Evolutionary conservation across 2,888 invertebrate species (phyloP).

Genomic region (Biston stratarius): DNA sequence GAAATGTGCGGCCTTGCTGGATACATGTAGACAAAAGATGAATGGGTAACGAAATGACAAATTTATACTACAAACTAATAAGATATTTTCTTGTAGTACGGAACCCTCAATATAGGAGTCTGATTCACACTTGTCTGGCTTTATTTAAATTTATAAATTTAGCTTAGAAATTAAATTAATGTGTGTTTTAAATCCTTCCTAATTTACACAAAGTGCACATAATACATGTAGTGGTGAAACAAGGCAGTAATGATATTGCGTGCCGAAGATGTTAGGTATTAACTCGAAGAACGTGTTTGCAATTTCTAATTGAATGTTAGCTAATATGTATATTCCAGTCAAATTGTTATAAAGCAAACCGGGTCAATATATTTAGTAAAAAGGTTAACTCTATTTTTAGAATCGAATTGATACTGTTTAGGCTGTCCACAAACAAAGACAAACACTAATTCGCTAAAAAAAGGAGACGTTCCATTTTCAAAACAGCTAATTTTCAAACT

Average conservation of each 20-base stretch:
- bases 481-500: constrained; percentile 63
- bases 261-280: constrained; percentile 29
- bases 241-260: constrained; percentile 24
- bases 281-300: constrained; percentile 24
- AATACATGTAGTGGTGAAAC: constrained; percentile 5
- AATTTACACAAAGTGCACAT: constrained; percentile 9
- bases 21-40: too few species aligned
- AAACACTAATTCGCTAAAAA: constrained; percentile 9
- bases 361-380: neutral
- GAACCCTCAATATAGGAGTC: too few species aligned
- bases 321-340: constrained; percentile 10
- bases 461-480: constrained; percentile 35
- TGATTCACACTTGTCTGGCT: neutral
- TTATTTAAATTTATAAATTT: neutral
- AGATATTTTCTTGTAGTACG: too few species aligned
- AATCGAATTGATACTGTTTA: neutral
- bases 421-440: neutral
- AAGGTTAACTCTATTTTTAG: neutral
- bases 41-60: too few species aligned
- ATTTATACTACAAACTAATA: too few species aligned
- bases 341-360: neutral
- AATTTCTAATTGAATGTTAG: constrained; percentile 18
- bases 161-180: neutral
- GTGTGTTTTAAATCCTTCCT: constrained; percentile 1
- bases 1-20: too few species aligned